Conservation (phyloP, 2,888 invertebrate genomes). For the Thumatha senex region DNA sequence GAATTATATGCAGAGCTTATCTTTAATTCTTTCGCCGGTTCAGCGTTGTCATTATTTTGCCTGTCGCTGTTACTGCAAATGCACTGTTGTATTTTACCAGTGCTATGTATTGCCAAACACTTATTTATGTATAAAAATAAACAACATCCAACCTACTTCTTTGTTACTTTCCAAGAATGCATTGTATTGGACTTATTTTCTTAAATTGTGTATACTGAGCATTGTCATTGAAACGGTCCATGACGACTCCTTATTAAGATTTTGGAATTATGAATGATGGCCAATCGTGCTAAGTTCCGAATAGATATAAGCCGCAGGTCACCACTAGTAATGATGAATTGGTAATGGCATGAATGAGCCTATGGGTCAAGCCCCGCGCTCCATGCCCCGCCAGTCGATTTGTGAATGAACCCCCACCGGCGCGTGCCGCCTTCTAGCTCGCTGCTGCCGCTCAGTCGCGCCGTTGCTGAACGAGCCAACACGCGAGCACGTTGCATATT, state of each 20-base stretch:
- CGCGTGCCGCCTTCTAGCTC: constrained; percentile 64
- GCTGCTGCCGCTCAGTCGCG: constrained; percentile 72
- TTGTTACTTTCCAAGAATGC: constrained; percentile 36
- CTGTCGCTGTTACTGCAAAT: constrained; percentile 43
- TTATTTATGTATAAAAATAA: constrained; percentile 7
- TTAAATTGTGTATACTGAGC: constrained; percentile 44
- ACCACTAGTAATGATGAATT: constrained; percentile 32
- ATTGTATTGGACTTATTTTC: constrained; percentile 36
- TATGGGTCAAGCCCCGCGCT: constrained; percentile 47
- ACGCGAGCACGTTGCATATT: constrained; percentile 75
- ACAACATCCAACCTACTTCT: constrained; percentile 20
- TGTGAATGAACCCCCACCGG: constrained; percentile 81
- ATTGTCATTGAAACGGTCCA: constrained; percentile 19
- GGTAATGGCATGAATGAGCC: constrained; percentile 72
- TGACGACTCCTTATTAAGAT: constrained; percentile 20
- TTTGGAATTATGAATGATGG: constrained; percentile 39
- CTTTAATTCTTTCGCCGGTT: constrained; percentile 51
- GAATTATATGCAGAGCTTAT: constrained; percentile 24
- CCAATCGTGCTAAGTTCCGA: constrained; percentile 26
- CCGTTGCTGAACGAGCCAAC: constrained; percentile 67
- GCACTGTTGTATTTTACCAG: constrained; percentile 43
- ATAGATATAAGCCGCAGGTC: constrained; percentile 37
- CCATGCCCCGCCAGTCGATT: constrained; percentile 68
- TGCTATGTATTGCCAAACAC: constrained; percentile 38
- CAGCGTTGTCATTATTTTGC: constrained; percentile 49